A percentile compares a stretch with the other conserved stretches of the same genome.
Conservation (phyloP, 2,888 invertebrate genomes). For the Drosophila ezoana region DNA sequence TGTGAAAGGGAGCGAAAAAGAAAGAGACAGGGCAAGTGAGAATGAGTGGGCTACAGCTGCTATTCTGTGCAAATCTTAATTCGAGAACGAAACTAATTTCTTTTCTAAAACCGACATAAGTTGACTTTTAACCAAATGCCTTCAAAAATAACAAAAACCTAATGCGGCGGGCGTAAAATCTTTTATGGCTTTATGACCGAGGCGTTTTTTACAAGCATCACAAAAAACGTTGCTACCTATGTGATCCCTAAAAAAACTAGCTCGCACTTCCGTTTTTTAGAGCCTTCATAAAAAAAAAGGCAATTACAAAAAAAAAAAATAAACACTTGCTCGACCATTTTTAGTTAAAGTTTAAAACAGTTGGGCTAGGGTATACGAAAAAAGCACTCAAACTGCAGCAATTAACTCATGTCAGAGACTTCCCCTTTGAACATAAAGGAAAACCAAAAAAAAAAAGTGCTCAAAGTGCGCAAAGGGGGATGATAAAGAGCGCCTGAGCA, state of each 20-base stretch:
- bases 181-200: constrained; percentile 63
- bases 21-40: neutral
- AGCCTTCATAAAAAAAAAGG: constrained; percentile 62
- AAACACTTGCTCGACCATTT: constrained; percentile 16
- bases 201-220: constrained; percentile 58
- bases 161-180: constrained; percentile 45
- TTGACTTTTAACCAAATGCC: constrained; percentile 55
- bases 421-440: constrained; percentile 63
- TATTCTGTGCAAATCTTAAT: constrained; percentile 5
- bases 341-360: neutral
- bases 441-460: constrained; percentile 13
- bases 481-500: constrained; percentile 39
- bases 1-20: constrained; percentile 36
- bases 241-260: constrained; percentile 58
- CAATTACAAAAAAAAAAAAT: neutral
- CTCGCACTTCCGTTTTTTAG: constrained; percentile 68
- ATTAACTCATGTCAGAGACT: constrained; percentile 58
- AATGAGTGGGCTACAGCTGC: constrained; percentile 6
- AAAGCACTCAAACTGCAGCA: constrained; percentile 20
- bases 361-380: constrained; percentile 4
- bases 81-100: constrained; percentile 22
- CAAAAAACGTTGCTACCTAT: constrained; percentile 46
- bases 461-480: constrained; percentile 60
- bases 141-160: constrained; percentile 25
- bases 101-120: constrained; percentile 20